These are phyloP conservation scores for Virgularia gustaviana DNA, from an alignment of 92 coral and sea anemone genomes.

Conservation along the genomic window DNA sequence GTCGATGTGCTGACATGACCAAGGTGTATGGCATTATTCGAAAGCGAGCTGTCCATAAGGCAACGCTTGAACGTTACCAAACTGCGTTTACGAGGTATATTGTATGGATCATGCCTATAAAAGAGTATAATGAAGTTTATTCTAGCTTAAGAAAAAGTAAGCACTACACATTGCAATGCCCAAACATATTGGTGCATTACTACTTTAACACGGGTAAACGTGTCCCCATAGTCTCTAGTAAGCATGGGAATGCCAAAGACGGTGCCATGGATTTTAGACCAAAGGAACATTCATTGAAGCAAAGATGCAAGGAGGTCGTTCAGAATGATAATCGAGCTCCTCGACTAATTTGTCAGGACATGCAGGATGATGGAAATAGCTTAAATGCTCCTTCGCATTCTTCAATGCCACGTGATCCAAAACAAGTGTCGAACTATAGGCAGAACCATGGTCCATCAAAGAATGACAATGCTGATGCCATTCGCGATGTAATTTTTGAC, in stretches of 20 bases:
- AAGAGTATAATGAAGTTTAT: slow-evolving; percentile 35
- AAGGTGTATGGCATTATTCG: slow-evolving; percentile 20
- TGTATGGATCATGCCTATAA: slow-evolving; percentile 41
- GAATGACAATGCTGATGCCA: slow-evolving; percentile 28
- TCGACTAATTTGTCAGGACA: slow-evolving; percentile 40
- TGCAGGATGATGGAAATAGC: slow-evolving; percentile 25
- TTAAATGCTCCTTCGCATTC: slow-evolving; percentile 32
- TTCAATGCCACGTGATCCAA: slow-evolving; percentile 31
- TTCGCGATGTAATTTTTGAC: slow-evolving; percentile 37
- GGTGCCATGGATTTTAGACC: slow-evolving; percentile 16
- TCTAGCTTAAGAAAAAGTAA: slow-evolving; percentile 11
- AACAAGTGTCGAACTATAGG: slow-evolving; percentile 41
- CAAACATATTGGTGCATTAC: slow-evolving; percentile 24
- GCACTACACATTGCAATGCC: slow-evolving; percentile 12
- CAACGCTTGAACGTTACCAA: slow-evolving; percentile 22
- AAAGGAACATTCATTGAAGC: slow-evolving; percentile 38
- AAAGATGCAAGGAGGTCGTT: slow-evolving; percentile 20
- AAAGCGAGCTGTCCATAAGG: slow-evolving; percentile 40
- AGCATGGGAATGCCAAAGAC: slow-evolving; percentile 37
- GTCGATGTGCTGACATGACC: slow-evolving; percentile 9
- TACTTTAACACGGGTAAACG: slow-evolving; percentile 43
- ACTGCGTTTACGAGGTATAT: slow-evolving; percentile 43
- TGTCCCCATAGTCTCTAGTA: slow-evolving; percentile 44
- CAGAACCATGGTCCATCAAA: slow-evolving; percentile 37
- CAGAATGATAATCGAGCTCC: slow-evolving; percentile 35